Evolutionary conservation across 1,140 invertebrate genomes (phyloP), one percentile per base, ranked within the genome.

Genomic region (Metaphire vulgaris): DNA sequence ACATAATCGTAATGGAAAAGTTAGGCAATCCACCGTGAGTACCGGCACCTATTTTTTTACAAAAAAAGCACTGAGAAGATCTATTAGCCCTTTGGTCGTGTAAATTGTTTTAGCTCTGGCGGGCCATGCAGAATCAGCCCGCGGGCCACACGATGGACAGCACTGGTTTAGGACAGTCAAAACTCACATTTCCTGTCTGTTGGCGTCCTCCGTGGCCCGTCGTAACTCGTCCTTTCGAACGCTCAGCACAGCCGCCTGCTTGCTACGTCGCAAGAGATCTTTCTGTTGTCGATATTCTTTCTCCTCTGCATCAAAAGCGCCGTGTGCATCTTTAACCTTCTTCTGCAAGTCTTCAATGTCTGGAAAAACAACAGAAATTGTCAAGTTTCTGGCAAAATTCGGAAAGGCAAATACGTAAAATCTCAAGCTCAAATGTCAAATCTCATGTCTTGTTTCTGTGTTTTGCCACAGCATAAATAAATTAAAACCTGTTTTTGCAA

Each of bases 311-410:
- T 80, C 81, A 77, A 81, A 83, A 16, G 82, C 81, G 28, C 75
- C 72, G 16, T 80, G 70, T 72, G 83, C 65, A 14, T 82, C 72
- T 1, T 83, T 74, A 72, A 84, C 85, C 34, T 68, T 79, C 28
- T 81, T 79, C 76, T 83, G 81, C 31, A 85, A 34, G 68, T 80
- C 77, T 71, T 85, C 82, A 31, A 85, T 76, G 68, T 86, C 84
- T 84, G 77, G n/a, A 79, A 81, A 75, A 67, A 70, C 33, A 21
- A 30, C 21, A 2, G 32, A 1, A 64, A 74, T 6, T 28, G 29
- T 70, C 72, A 73, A 68, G 41, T 70, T 15, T 34, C 1, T 33
- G 15, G 6, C 69, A 41, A 76, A 66, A 14, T n/a, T 6, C 33
- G 41, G 16, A 41, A 21, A 16, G 15, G 29, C 29, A 29, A 16